phyloP scores from a whole-genome alignment of 2,797 vertebrate species.

The Crenichthys baileyi region DNA sequence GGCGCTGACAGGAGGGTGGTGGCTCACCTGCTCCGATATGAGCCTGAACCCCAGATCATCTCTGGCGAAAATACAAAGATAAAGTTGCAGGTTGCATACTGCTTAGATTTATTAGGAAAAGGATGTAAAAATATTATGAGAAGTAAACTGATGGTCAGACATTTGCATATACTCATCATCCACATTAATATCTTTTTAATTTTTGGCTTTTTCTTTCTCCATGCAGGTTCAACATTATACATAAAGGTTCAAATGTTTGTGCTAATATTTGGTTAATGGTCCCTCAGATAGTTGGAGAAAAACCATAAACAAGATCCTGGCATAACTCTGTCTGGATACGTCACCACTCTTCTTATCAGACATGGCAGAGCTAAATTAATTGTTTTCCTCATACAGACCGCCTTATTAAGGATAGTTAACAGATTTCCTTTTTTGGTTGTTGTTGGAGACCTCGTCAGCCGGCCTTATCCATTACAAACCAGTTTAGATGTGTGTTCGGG shows the following conservation, averaged over 20 bases:
- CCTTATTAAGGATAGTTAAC: not conserved
- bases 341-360: not conserved
- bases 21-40: conserved; percentile 98
- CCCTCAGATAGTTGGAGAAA: too few relatives aligned
- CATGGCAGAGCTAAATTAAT: not conserved
- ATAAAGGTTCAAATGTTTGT: not conserved
- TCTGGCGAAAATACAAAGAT: conserved; percentile 68
- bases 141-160: not conserved
- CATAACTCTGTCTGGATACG: too few relatives aligned
- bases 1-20: conserved; percentile 96
- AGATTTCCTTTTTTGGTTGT: not conserved
- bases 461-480: not conserved
- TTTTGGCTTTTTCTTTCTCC: not conserved
- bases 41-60: conserved; percentile 97
- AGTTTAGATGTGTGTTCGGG: not conserved
- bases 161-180: not conserved
- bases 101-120: too few relatives aligned
- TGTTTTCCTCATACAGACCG: not conserved
- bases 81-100: too few relatives aligned
- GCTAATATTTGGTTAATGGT: too few relatives aligned
- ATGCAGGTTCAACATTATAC: not conserved
- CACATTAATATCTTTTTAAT: not conserved
- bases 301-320: too few relatives aligned
- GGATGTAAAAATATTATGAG: not conserved
- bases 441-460: not conserved